Conservation (phyloP, 2,888 invertebrate genomes). For the Dromius quadrimaculatus region DNA sequence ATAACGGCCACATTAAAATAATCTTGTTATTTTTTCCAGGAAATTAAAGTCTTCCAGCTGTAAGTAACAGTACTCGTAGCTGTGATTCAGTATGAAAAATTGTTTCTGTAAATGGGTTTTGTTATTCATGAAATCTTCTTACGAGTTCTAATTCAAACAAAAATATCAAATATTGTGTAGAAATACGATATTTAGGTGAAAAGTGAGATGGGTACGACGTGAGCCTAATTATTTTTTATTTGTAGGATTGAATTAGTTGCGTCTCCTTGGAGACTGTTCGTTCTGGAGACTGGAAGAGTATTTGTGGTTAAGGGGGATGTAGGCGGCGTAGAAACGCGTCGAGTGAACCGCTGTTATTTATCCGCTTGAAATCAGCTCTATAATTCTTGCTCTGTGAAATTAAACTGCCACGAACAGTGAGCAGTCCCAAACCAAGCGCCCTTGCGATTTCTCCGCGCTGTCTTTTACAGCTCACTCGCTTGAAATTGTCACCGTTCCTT, state of each 20-base stretch:
- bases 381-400: constrained; percentile 53
- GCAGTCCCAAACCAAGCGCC: constrained; percentile 51
- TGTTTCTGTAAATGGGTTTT: neutral
- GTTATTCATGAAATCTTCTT: neutral
- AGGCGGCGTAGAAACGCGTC: neutral
- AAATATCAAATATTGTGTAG: too few species aligned
- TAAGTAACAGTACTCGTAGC: constrained; percentile 31
- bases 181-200: neutral
- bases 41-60: constrained; percentile 39
- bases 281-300: constrained; percentile 16
- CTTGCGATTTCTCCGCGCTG: constrained; percentile 42
- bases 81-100: constrained; percentile 18
- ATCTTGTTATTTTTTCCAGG: constrained; percentile 45
- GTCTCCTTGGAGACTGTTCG: constrained; percentile 4
- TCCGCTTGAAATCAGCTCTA: constrained; percentile 53
- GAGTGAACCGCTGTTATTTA: constrained; percentile 51
- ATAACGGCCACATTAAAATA: constrained; percentile 45
- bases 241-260: neutral
- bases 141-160: too few species aligned
- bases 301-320: neutral
- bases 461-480: constrained; percentile 51
- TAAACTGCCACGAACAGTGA: constrained; percentile 53
- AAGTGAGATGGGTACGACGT: neutral
- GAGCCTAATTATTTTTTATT: neutral
- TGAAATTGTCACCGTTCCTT: constrained; percentile 49